phyloP scores from a whole-genome alignment of 2,797 vertebrate species.

The Schizothorax lantsangensis region DNA sequence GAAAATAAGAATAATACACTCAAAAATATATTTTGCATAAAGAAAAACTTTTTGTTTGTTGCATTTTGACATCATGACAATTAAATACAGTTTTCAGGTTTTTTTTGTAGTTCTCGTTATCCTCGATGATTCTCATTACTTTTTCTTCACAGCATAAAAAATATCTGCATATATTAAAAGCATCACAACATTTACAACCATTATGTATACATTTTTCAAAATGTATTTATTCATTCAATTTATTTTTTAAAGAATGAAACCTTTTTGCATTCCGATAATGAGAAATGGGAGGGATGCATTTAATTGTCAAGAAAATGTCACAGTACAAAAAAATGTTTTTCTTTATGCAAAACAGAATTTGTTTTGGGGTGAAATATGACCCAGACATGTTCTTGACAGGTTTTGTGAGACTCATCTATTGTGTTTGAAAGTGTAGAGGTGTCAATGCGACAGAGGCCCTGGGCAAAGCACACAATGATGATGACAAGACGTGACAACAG shows the following conservation, averaged over 20 bases:
- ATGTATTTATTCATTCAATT: not conserved
- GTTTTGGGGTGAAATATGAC: constrained; percentile 29
- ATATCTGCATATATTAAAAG: not conserved
- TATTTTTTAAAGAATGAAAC: not conserved
- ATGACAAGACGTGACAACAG: constrained; percentile 72
- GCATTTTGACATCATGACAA: not conserved
- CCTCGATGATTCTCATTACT: not conserved
- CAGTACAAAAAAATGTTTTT: not conserved
- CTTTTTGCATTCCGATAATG: not conserved
- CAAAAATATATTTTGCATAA: not conserved
- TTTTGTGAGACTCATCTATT: constrained; percentile 20
- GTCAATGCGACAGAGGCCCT: constrained; percentile 70
- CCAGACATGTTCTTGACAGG: constrained; percentile 46
- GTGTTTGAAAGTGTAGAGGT: constrained; percentile 59
- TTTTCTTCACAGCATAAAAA: not conserved
- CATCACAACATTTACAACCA: not conserved
- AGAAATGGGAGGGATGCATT: not conserved
- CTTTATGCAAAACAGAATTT: not conserved
- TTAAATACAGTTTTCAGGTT: not conserved
- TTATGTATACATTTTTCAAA: not conserved
- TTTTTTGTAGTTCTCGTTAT: not conserved
- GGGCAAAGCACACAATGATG: constrained; percentile 69
- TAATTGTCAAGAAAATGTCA: not conserved
- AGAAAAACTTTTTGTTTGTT: not conserved
- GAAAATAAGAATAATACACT: not conserved